Base-by-base conservation (phyloP, 2,113 vertebrate species). In the Epinephelus cyanopodus region DNA sequence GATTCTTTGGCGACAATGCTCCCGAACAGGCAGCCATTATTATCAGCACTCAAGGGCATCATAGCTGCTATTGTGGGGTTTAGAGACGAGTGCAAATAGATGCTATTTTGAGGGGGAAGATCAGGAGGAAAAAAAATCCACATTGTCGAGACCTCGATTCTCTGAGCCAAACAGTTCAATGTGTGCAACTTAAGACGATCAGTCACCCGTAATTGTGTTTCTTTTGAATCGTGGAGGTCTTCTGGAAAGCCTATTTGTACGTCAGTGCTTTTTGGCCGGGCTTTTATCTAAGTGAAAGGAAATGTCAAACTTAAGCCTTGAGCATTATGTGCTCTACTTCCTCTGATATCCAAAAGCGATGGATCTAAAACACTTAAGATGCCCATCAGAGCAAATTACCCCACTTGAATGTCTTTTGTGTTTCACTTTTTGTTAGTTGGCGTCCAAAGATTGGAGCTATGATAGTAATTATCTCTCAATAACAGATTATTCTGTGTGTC, bases 261-360 rank as follows among this genome's bases (percentile, higher is more conserved):
- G 21, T 42, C 37, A 5, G 65, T 56, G 45, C 57, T 73, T 79
- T 76, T 64, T 79, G 58, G 62, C 73, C 21, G 15, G 47, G 70
- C 79, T 88, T 76, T 80, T 87, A 85, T 86, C 79, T 39, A 15
- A 65, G 72, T 82, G 78, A 90, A 87, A 77, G 77, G 63, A 89
- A 93, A 86, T 89, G 92, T 90, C 87, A 89, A 10, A 7, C 3
- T 6, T 88, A 87, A 91, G 81, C 90, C 82, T 9, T 2, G 13
- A 76, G 57, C 71, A 84, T 90, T 91, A 84, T 61, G 63, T 8
- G 90, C 90, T 89, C 81, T 2, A 77, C 45, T 85, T 89, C 68
- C 70, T 82, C 53, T 72, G 80, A 86, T 78, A 76, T 62, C 79
- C 76, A 63, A 86, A 80, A 72, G 56, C 53, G 29, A 66, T 63